Evolutionary conservation across 2,113 vertebrate species (phyloP).

Genomic region (Entomyzon cyanotis): DNA sequence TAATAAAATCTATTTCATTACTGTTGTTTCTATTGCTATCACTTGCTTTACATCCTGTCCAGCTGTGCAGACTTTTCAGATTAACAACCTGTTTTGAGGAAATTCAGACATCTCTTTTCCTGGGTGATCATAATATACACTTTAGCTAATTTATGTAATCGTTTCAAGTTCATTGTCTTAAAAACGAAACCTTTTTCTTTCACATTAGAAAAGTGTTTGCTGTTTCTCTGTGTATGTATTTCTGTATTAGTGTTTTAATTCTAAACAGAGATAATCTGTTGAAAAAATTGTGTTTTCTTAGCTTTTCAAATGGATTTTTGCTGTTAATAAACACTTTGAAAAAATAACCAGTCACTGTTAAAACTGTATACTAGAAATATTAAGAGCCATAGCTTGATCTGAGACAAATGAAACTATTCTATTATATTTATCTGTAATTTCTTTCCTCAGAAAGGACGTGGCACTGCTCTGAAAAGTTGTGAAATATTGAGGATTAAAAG

Average conservation of each 20-base stretch:
- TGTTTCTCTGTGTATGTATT: not conserved
- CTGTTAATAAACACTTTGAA: not conserved
- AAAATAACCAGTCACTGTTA: not conserved
- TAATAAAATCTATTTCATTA: not conserved
- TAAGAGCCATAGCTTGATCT: not conserved
- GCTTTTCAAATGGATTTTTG: not conserved
- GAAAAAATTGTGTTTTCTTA: not conserved
- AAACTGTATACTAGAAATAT: not conserved
- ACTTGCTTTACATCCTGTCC: not conserved
- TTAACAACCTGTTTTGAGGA: not conserved
- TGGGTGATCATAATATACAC: not conserved
- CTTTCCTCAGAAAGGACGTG: not conserved
- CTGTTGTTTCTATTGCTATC: not conserved
- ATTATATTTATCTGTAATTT: not conserved
- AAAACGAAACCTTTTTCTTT: not conserved
- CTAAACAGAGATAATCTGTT: not conserved
- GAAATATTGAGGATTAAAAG: not conserved
- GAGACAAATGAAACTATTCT: not conserved
- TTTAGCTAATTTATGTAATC: not conserved
- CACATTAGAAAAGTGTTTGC: not conserved
- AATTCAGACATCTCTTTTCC: not conserved
- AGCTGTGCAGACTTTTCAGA: not conserved
- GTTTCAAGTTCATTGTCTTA: not conserved
- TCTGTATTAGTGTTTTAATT: not conserved
- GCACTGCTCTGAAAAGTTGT: not conserved